phyloP scores from a whole-genome alignment of 2,888 invertebrate genomes.

The Rapana venosa region DNA sequence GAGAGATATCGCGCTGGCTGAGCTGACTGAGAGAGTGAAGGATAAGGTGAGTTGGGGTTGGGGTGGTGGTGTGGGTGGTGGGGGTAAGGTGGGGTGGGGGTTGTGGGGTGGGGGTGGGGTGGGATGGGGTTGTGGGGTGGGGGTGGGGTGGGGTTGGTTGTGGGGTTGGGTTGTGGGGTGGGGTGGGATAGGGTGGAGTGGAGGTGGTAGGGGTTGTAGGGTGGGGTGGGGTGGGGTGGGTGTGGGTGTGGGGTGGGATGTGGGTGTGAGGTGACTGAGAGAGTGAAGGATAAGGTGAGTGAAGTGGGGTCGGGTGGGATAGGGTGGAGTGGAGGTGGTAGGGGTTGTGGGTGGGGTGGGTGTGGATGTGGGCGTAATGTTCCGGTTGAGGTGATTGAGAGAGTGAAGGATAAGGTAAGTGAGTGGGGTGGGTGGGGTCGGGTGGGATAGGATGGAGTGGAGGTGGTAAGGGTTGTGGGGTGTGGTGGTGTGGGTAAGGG shows the following conservation, averaged over 20 bases:
- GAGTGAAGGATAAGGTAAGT: too few relatives aligned
- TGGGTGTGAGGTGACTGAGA: background rate
- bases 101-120: background rate
- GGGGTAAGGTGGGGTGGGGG: too few relatives aligned
- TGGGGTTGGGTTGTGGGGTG: background rate
- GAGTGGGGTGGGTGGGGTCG: too few relatives aligned
- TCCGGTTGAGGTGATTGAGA: too few relatives aligned
- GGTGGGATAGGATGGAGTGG: too few relatives aligned
- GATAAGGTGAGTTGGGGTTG: constrained; percentile 56
- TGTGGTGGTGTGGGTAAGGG: too few relatives aligned
- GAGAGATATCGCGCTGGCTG: constrained; percentile 64
- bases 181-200: background rate
- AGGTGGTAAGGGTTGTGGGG: too few relatives aligned
- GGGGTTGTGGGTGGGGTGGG: too few relatives aligned
- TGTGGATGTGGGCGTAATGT: background rate
- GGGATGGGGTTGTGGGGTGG: background rate
- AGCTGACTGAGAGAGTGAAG: constrained; percentile 68
- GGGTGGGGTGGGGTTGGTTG: background rate
- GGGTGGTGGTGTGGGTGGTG: background rate
- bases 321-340: background rate
- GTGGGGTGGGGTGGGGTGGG: background rate
- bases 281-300: too few relatives aligned
- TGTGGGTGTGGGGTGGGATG: background rate
- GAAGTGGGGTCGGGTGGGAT: background rate
- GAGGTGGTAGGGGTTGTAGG: background rate